Evolutionary conservation across 1,140 invertebrate species (phyloP).

Genomic region (Megalopta genalis): DNA sequence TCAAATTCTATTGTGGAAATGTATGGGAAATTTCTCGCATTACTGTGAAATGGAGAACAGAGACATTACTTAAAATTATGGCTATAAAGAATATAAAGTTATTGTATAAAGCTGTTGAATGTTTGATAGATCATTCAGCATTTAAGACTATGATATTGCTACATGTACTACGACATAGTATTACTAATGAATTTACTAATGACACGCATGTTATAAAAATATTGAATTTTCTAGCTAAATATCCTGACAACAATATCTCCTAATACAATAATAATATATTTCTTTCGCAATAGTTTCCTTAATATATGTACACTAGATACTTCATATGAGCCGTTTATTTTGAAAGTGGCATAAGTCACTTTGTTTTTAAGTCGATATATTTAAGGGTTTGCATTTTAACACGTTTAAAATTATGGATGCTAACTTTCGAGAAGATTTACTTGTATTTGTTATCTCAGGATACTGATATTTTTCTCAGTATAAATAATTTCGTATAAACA

Average conservation of each 20-base stretch:
- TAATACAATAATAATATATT: too few relatives aligned
- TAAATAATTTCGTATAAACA: too few relatives aligned
- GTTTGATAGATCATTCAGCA: slow-evolving; percentile 83
- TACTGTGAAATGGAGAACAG: slow-evolving; percentile 89
- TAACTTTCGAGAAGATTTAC: too few relatives aligned
- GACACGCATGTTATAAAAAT: slow-evolving; percentile 70
- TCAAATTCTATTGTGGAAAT: slow-evolving; percentile 89
- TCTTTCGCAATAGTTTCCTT: too few relatives aligned
- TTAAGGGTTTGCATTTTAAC: too few relatives aligned
- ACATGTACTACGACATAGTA: slow-evolving; percentile 83
- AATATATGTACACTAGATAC: too few relatives aligned
- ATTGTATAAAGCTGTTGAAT: slow-evolving; percentile 83
- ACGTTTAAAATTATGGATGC: too few relatives aligned
- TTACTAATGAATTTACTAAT: slow-evolving; percentile 79
- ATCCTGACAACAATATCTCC: slow-evolving; percentile 62
- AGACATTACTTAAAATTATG: slow-evolving; percentile 86
- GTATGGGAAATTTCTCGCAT: slow-evolving; percentile 86
- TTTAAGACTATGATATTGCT: slow-evolving; percentile 89
- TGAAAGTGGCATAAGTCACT: too few relatives aligned
- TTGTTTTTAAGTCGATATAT: too few relatives aligned
- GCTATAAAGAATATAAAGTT: slow-evolving; percentile 80
- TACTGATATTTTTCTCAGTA: too few relatives aligned
- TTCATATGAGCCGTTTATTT: too few relatives aligned
- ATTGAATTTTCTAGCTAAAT: slow-evolving; percentile 57
- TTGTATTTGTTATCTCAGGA: too few relatives aligned